Conservation (phyloP, 2,888 invertebrate species). For the Micropterix aruncella region DNA sequence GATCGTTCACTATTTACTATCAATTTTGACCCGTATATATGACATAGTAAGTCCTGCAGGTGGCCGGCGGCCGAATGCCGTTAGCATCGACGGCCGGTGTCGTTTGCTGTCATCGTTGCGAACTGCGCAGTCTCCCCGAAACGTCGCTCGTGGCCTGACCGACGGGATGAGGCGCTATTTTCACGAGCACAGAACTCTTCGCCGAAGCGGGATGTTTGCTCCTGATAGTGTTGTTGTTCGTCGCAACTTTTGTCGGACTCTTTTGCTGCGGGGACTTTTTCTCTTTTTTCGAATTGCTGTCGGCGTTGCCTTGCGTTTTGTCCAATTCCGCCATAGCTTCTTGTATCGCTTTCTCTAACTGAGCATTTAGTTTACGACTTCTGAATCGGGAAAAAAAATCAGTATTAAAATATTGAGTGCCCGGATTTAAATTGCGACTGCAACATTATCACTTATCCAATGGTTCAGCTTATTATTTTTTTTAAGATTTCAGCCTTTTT, state of each 20-base stretch:
- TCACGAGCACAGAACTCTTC: slow-evolving; percentile 14
- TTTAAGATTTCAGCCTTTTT: too few relatives aligned
- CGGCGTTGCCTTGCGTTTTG: slow-evolving; percentile 38
- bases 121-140: slow-evolving; percentile 34
- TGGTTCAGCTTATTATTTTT: too few relatives aligned
- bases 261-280: neutral
- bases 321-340: slow-evolving; percentile 86
- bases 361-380: slow-evolving; percentile 85
- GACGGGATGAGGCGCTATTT: slow-evolving; percentile 18
- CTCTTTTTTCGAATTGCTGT: slow-evolving; percentile 19
- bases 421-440: too few relatives aligned
- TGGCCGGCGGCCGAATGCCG: neutral
- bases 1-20: too few relatives aligned
- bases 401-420: too few relatives aligned
- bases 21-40: slow-evolving; percentile 1
- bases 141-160: slow-evolving; percentile 18
- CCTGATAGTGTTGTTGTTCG: slow-evolving; percentile 19
- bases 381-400: slow-evolving; percentile 36
- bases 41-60: neutral
- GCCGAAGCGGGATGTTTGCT: slow-evolving; percentile 5
- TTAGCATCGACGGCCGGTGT: slow-evolving; percentile 2
- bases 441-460: too few relatives aligned
- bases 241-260: neutral
- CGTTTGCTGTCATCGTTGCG: slow-evolving; percentile 25
- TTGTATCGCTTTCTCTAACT: slow-evolving; percentile 83